Evolutionary conservation across 2,113 vertebrate genomes (phyloP).

Genomic region (Anhinga anhinga): DNA sequence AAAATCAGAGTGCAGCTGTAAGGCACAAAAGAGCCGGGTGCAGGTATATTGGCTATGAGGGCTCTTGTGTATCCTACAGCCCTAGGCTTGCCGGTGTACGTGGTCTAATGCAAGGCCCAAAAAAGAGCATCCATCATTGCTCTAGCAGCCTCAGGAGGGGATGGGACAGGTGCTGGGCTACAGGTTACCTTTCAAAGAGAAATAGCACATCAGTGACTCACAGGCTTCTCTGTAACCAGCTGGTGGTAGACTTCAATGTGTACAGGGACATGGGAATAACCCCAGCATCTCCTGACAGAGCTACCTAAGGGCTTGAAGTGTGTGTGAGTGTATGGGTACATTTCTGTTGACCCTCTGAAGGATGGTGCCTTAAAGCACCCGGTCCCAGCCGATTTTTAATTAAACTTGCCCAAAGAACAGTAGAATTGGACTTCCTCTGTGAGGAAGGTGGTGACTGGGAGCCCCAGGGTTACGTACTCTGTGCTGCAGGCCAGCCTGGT

Average conservation of each 20-base stretch:
- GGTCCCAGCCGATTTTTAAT: conserved; percentile 43
- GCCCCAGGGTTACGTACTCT: not conserved
- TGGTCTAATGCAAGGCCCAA: not conserved
- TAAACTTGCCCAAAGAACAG: conserved; percentile 21
- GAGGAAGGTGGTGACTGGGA: conserved; percentile 1
- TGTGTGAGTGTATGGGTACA: too few species aligned
- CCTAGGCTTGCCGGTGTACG: not conserved
- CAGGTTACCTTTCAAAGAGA: not conserved
- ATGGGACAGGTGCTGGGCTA: not conserved
- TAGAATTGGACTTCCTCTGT: conserved; percentile 13
- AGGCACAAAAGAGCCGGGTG: accelerated
- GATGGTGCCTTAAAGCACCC: not conserved
- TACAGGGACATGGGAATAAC: not conserved
- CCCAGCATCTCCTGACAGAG: not conserved
- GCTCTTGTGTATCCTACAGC: not conserved
- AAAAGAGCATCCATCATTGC: not conserved
- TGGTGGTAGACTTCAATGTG: not conserved
- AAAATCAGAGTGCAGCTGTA: not conserved
- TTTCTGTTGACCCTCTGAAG: not conserved
- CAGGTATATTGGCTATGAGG: not conserved
- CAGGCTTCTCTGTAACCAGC: not conserved
- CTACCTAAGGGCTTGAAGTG: not conserved
- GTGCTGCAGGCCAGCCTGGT: not conserved
- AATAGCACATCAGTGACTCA: not conserved
- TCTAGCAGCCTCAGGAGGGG: not conserved